Evolutionary conservation across 2,888 invertebrate genomes (phyloP).

Genomic region (Synergus umbraculus): DNA sequence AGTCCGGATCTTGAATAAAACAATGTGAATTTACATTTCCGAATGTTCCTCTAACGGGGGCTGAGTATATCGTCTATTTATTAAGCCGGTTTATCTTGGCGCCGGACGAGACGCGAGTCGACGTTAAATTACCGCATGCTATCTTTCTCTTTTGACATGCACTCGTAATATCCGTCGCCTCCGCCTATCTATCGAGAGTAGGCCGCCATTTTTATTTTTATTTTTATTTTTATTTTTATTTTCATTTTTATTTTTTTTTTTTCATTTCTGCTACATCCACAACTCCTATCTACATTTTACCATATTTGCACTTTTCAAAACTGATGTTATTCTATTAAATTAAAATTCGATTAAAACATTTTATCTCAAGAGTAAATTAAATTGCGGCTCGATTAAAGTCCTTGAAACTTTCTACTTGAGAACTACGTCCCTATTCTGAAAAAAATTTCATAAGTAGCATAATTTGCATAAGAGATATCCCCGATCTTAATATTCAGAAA

Average conservation of each 20-base stretch:
- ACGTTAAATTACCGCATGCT: constrained; percentile 51
- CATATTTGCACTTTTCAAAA: not conserved
- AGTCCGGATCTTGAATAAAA: constrained; percentile 1
- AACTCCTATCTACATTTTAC: not conserved
- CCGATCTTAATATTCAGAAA: constrained; percentile 24
- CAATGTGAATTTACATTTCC: constrained; percentile 46
- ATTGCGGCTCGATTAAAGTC: not conserved
- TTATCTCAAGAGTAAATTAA: not conserved
- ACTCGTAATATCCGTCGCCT: constrained; percentile 20
- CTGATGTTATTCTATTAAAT: not conserved
- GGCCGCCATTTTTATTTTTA: not conserved
- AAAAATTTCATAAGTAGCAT: constrained; percentile 17
- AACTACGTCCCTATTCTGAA: not conserved
- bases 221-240: not conserved
- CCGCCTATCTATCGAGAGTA: constrained; percentile 28
- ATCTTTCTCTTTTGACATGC: constrained; percentile 40
- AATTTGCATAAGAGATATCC: constrained; percentile 25
- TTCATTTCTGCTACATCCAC: not conserved
- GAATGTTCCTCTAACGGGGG: constrained; percentile 46
- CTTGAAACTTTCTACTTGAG: constrained; percentile 9
- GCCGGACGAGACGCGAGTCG: constrained; percentile 51
- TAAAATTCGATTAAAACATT: not conserved
- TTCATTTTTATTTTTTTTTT: not conserved
- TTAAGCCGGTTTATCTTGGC: constrained; percentile 60
- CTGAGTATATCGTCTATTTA: constrained; percentile 55